Base-by-base conservation (phyloP, 2,113 vertebrate species). In the Pitta sordida region DNA sequence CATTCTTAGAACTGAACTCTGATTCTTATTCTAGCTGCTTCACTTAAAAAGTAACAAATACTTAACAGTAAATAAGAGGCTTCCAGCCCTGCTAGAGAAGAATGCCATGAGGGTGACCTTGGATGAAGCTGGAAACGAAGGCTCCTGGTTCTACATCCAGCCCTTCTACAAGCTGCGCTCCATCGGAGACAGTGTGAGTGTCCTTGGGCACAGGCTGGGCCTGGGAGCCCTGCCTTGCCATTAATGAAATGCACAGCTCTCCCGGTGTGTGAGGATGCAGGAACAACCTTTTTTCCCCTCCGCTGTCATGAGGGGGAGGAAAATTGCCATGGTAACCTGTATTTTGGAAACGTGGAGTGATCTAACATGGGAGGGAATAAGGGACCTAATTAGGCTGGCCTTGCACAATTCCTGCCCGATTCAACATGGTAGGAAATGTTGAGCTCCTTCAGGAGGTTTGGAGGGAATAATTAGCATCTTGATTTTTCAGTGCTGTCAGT, bases 1-100 rank as follows among this genome's bases (percentile, higher is more conserved):
- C 94, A 93, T 95, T 96, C 93, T 91, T 93, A 94, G 94, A 94
- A 96, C 94, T 94, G 91, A 96, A 96, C 91, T 96, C 91, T 94
- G 60, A 79, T 96, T 96, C 91, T 92, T 92, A 69, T 96, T 95
- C 92, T 97, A 99, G 99, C 97, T 99, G 96, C 98, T 99, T 96
- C 99, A 99, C 92, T 97, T 99, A 97, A 99, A 99, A 97, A 99
- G 99, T 97, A 99, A 99, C 97, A 99, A 99, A 95, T 99, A 99
- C 96, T 98, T 99, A 90, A 99, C 99, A 3, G 99, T 99, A 96
- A 99, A 99, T 96, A 99, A 99, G 97, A 98, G 99, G 51, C 98
- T 99, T 16, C 99, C 99, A 37, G 99, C 99, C 5, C 97, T 99
- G 39, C 95, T 99, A 60, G 99, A 99, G 98, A 99, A 99, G 98